Percentiles rank a stretch among this genome's conserved stretches.
Evolutionary conservation across 2,113 vertebrate genomes (phyloP).

Genomic region (Campylomormyrus numenius): DNA sequence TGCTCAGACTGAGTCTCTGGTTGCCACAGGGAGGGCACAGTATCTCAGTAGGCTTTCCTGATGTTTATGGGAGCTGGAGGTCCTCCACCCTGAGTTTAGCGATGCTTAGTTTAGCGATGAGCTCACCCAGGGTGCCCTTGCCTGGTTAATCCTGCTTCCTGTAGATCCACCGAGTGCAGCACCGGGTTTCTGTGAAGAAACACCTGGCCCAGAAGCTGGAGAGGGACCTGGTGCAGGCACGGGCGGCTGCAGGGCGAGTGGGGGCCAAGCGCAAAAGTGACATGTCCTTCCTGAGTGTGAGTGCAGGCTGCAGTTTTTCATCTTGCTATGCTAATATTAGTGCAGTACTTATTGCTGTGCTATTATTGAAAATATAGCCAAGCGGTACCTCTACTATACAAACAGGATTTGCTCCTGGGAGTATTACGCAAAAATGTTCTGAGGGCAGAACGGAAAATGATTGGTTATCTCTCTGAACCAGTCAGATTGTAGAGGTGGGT

Average conservation of each 20-base stretch:
- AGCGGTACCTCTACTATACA: neutral
- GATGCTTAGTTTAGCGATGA: neutral
- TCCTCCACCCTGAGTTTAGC: neutral
- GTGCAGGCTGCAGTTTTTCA: conserved; percentile 24
- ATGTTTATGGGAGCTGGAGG: neutral
- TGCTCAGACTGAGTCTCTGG: neutral
- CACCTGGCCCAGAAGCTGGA: conserved; percentile 67
- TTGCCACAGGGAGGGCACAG: neutral
- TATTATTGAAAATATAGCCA: neutral
- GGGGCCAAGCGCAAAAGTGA: conserved; percentile 66
- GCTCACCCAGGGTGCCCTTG: neutral
- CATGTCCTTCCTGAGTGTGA: conserved; percentile 63
- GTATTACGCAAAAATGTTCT: neutral
- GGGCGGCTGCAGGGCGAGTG: conserved; percentile 66
- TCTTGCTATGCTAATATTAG: neutral
- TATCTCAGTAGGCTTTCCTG: neutral
- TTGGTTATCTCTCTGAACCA: neutral
- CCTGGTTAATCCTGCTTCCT: conserved; percentile 8
- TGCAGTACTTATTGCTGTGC: neutral
- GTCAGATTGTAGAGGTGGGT: neutral
- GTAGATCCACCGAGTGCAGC: conserved; percentile 84
- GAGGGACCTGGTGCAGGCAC: conserved; percentile 76
- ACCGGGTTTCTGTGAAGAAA: conserved; percentile 80
- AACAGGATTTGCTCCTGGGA: neutral
- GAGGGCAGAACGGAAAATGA: neutral